Percentiles rank a stretch among this genome's conserved stretches.
These are phyloP conservation scores for Papilio polytes DNA, from an alignment of 1,140 invertebrate genomes.

Conservation along the genomic window DNA sequence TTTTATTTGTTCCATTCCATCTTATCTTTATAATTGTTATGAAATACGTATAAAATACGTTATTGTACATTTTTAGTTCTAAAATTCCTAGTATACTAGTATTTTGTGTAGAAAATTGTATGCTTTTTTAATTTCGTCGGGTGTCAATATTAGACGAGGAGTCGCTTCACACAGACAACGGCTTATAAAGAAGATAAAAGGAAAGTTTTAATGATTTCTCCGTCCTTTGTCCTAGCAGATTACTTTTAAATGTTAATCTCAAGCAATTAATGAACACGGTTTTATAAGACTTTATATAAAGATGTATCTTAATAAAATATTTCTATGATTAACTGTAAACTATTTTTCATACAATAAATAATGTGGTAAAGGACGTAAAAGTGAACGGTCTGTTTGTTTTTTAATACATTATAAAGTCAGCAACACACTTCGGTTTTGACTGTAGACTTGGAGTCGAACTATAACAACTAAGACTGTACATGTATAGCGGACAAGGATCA, in stretches of 20 bases:
- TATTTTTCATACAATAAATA: too few relatives aligned
- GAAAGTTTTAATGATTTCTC: conserved; percentile 4
- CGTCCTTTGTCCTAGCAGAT: neutral
- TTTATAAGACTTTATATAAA: neutral
- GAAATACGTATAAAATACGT: neutral
- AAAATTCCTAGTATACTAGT: neutral
- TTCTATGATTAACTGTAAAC: too few relatives aligned
- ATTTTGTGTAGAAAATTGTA: neutral
- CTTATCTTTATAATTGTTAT: neutral
- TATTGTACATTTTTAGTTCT: neutral
- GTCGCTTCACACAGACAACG: neutral
- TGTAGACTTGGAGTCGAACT: too few relatives aligned
- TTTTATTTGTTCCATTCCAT: neutral
- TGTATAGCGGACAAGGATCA: too few relatives aligned
- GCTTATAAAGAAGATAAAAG: conserved; percentile 11
- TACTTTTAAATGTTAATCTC: neutral
- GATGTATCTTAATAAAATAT: neutral
- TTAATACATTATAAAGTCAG: too few relatives aligned
- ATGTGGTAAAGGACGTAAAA: too few relatives aligned
- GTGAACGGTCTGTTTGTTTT: too few relatives aligned
- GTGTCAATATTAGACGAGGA: conserved; percentile 1
- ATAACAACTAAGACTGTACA: too few relatives aligned
- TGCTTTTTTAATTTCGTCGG: neutral
- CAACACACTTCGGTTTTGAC: too few relatives aligned
- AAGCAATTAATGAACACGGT: neutral